phyloP scores from a whole-genome alignment of 2,113 vertebrate genomes.

The Oryzias melastigma region DNA sequence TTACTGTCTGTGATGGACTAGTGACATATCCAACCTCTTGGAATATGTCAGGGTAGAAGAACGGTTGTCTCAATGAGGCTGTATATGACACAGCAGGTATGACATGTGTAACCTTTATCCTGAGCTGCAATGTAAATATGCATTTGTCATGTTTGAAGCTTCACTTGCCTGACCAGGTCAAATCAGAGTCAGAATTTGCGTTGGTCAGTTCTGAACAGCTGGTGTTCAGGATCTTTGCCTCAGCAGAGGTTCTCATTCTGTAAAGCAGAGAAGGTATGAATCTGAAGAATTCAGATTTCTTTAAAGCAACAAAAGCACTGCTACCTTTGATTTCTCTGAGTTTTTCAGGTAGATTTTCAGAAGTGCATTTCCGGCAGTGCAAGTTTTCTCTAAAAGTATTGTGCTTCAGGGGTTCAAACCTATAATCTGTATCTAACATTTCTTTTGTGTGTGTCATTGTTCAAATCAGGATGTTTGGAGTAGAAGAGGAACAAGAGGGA shows the following conservation, averaged over 20 bases:
- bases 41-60: not conserved
- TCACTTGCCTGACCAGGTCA: too few species aligned
- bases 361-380: not conserved
- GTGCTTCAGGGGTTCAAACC: too few species aligned
- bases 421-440: too few species aligned
- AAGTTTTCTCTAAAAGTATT: not conserved
- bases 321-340: not conserved
- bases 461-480: slow-evolving; percentile 40
- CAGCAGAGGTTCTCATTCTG: too few species aligned
- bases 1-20: not conserved
- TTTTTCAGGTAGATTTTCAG: too few species aligned
- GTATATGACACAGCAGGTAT: not conserved
- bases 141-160: not conserved
- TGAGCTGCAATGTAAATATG: not conserved
- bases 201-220: too few species aligned
- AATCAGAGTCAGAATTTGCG: too few species aligned
- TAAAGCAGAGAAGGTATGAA: too few species aligned
- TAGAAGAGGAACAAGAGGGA: slow-evolving; percentile 45
- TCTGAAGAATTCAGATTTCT: not conserved
- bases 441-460: slow-evolving; percentile 7
- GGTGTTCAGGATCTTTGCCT: too few species aligned
- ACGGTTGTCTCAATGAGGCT: not conserved
- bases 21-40: not conserved
- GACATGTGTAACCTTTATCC: not conserved
- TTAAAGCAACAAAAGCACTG: not conserved